Evolutionary conservation across 1,140 invertebrate species (phyloP).

Genomic region (Papilio xuthus): DNA sequence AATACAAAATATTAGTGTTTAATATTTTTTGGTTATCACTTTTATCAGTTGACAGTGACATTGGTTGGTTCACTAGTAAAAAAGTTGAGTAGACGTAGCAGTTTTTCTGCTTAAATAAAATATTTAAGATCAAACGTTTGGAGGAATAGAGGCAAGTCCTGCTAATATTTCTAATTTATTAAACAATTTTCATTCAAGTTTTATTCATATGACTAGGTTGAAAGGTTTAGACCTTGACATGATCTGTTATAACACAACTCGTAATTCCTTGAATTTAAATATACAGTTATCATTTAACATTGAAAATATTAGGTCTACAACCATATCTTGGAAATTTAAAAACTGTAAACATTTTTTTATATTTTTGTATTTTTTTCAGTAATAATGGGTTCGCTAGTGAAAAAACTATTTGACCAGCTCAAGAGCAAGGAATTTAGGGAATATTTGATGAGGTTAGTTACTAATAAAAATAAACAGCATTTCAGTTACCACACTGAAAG

Average conservation of each 20-base stretch:
- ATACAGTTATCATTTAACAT: constrained; percentile 41
- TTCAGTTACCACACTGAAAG: background rate
- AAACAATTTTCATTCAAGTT: constrained; percentile 35
- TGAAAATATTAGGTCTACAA: background rate
- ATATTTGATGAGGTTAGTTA: constrained; percentile 91
- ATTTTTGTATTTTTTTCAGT: constrained; percentile 49
- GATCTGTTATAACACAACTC: constrained; percentile 47
- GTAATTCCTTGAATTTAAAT: constrained; percentile 54
- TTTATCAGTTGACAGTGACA: constrained; percentile 45
- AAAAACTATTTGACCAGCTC: constrained; percentile 83
- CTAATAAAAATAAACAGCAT: constrained; percentile 29
- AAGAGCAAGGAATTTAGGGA: constrained; percentile 90
- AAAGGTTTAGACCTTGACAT: constrained; percentile 53
- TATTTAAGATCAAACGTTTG: constrained; percentile 29
- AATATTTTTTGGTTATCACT: constrained; percentile 34
- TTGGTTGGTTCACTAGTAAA: constrained; percentile 41
- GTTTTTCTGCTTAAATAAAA: constrained; percentile 21
- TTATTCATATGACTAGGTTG: constrained; percentile 20
- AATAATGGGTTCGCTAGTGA: constrained; percentile 74
- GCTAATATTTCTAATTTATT: background rate
- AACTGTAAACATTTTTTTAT: background rate
- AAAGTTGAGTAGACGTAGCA: constrained; percentile 26
- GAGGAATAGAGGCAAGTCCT: constrained; percentile 31
- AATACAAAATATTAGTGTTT: background rate
- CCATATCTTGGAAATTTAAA: background rate